Evolutionary conservation across 2,888 invertebrate species (phyloP).

Genomic region (Agrochola lychnidis): DNA sequence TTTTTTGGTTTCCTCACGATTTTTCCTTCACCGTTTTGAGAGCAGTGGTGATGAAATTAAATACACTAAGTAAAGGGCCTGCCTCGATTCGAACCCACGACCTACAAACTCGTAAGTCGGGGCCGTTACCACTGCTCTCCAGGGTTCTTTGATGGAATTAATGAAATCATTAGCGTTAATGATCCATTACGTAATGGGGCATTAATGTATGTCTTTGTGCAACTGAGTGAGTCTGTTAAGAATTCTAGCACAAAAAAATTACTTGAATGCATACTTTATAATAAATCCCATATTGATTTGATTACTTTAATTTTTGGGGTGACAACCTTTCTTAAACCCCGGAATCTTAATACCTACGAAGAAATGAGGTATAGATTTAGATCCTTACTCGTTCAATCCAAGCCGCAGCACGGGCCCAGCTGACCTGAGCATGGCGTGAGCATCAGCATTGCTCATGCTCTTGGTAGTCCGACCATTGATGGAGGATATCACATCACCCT

Average conservation of each 20-base stretch:
- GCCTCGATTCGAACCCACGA: too few species aligned
- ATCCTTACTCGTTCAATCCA: constrained; percentile 93
- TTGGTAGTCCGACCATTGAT: constrained; percentile 94
- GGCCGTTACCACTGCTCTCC: too few species aligned
- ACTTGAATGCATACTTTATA: not conserved
- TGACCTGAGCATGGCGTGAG: constrained; percentile 93
- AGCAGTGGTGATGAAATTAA: too few species aligned
- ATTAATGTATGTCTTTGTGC: too few species aligned
- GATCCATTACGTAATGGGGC: too few species aligned
- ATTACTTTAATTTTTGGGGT: not conserved
- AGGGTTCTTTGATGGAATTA: too few species aligned
- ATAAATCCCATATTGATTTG: not conserved
- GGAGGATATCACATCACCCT: constrained; percentile 95
- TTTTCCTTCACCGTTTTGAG: too few species aligned
- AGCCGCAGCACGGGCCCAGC: constrained; percentile 92
- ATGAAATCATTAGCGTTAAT: too few species aligned
- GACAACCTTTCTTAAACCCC: too few species aligned
- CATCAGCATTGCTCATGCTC: constrained; percentile 93
- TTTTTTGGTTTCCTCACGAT: too few species aligned
- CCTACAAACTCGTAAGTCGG: too few species aligned
- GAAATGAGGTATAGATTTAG: not conserved
- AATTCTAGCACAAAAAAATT: not conserved
- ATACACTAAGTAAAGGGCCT: too few species aligned
- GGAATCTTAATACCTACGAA: not conserved
- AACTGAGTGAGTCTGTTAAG: not conserved